Evolutionary conservation across 2,797 vertebrate species (phyloP), one percentile per base, ranked within the genome.

Genomic region (Discoglossus pictus): DNA sequence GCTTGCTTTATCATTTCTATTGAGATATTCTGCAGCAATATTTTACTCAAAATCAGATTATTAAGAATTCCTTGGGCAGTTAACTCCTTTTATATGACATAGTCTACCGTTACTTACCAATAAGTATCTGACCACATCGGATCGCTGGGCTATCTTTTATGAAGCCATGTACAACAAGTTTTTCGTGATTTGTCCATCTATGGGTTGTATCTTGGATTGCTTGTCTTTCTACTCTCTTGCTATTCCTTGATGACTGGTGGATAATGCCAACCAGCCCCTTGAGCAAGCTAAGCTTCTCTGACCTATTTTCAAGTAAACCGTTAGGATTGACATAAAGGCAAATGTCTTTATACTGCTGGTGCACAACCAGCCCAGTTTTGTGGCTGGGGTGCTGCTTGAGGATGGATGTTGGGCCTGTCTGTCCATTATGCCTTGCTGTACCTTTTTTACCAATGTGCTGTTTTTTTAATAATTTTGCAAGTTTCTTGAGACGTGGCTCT

Each of bases 51-150:
- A n/a, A n/a, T n/a, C n/a, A n/a, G n/a, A n/a, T n/a, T n/a, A n/a
- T n/a, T n/a, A n/a, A n/a, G n/a, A n/a, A n/a, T n/a, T n/a, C n/a
- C n/a, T n/a, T n/a, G n/a, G n/a, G n/a, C n/a, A n/a, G n/a, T n/a
- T n/a, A n/a, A n/a, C n/a, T n/a, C n/a, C n/a, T n/a, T n/a, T n/a
- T n/a, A n/a, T n/a, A n/a, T n/a, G n/a, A n/a, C n/a, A n/a, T n/a
- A n/a, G n/a, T n/a, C n/a, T n/a, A n/a, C n/a, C n/a, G n/a, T 13
- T 21, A 86, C 93, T 94, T 80, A 99, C 97, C 97, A 0, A 98
- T 94, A 3, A 95, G 71, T 42, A 99, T 90, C 46, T 93, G 91
- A 13, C 91, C 92, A 1, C 91, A 91, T 79, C 92, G 95, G 75
- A 92, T 82, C 39, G 96, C 94, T 1, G 94, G 87, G 39, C 93